Percentiles rank a stretch among this genome's conserved stretches.
Evolutionary conservation across 2,888 invertebrate species (phyloP).

Genomic region (Mythimna vitellina): DNA sequence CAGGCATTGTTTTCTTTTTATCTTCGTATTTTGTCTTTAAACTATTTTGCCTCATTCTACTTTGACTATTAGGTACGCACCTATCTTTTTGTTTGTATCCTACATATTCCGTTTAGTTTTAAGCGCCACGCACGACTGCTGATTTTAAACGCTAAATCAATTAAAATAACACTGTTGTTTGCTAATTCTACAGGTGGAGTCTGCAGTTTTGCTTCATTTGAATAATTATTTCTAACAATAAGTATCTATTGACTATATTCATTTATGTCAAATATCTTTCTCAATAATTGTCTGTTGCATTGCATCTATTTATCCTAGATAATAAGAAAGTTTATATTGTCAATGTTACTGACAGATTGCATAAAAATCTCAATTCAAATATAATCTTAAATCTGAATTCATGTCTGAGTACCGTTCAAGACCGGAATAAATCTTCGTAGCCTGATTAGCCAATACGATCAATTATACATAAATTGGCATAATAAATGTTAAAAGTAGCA

Average conservation of each 20-base stretch:
- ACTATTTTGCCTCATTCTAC: slow-evolving; percentile 9
- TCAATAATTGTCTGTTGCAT: background rate
- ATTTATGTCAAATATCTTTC: background rate
- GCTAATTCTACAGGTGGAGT: background rate
- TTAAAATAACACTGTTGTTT: background rate
- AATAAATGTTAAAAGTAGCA: slow-evolving; percentile 40
- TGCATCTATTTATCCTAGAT: background rate
- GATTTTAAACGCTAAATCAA: slow-evolving; percentile 19
- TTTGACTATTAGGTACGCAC: background rate
- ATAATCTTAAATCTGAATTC: slow-evolving; percentile 6
- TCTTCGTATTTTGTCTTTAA: slow-evolving; percentile 8
- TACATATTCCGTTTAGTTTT: background rate
- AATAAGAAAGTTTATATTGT: background rate
- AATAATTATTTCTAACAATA: background rate
- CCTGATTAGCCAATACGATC: slow-evolving; percentile 32
- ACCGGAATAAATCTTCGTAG: slow-evolving; percentile 22
- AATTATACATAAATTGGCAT: slow-evolving; percentile 42
- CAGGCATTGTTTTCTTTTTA: slow-evolving; percentile 40
- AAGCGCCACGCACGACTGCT: slow-evolving; percentile 9
- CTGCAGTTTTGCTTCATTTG: background rate
- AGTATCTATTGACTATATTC: background rate
- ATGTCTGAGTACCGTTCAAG: background rate
- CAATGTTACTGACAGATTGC: background rate
- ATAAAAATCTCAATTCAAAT: slow-evolving; percentile 3
- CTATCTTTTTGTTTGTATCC: background rate